phyloP scores from a whole-genome alignment of 2,113 vertebrate genomes.

The Ondatra zibethicus region DNA sequence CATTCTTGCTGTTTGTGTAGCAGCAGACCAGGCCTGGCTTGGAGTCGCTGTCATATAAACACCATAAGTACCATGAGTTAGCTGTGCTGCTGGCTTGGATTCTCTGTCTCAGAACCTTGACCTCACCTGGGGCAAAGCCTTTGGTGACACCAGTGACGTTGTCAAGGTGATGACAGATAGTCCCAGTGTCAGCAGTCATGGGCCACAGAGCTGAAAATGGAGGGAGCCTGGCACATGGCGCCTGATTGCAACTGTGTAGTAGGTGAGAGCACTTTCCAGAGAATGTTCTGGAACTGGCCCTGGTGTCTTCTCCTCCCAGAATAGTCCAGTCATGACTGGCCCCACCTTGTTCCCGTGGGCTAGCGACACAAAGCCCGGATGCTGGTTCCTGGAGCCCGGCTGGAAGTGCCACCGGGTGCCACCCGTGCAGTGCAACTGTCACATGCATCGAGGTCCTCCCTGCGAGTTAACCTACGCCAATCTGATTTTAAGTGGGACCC shows the following conservation, averaged over 20 bases:
- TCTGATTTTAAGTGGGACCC: not conserved
- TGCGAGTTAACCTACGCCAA: accelerated
- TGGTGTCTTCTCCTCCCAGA: not conserved
- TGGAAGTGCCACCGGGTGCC: accelerated
- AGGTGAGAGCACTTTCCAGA: not conserved
- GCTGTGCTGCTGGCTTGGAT: not conserved
- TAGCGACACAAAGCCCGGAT: accelerated
- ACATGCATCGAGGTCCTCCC: accelerated
- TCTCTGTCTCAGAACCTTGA: not conserved
- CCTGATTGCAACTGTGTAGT: accelerated
- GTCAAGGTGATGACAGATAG: not conserved
- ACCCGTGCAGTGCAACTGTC: accelerated
- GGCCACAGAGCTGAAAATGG: not conserved
- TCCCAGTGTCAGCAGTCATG: accelerated
- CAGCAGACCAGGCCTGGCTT: not conserved
- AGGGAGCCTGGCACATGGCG: accelerated
- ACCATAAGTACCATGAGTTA: not conserved
- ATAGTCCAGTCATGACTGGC: accelerated
- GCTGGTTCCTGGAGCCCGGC: accelerated
- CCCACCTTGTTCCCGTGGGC: accelerated
- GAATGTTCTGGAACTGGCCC: not conserved
- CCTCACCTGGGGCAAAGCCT: not conserved
- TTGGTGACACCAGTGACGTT: not conserved
- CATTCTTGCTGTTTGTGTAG: not conserved
- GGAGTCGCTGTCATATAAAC: not conserved